Conservation (phyloP, 2,888 invertebrate species). For the Eilema sororculum region DNA sequence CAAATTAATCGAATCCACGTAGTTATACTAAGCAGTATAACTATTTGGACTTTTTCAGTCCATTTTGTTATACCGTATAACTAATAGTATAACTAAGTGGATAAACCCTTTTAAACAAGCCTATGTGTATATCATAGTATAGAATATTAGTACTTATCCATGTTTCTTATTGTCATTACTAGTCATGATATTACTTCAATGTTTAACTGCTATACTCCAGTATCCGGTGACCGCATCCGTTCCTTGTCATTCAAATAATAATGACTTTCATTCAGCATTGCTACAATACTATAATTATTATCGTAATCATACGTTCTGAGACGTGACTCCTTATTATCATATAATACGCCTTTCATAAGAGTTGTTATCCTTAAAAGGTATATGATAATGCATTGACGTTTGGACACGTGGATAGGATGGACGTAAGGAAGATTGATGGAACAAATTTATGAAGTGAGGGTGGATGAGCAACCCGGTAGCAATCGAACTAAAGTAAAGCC, state of each 20-base stretch:
- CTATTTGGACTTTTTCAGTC: no score
- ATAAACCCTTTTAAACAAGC: no score
- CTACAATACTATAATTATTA: slow-evolving; percentile 28
- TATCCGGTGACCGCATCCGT: slow-evolving; percentile 33
- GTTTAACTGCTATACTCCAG: slow-evolving; percentile 9
- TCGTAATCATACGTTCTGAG: slow-evolving; percentile 20
- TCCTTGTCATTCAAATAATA: slow-evolving; percentile 29
- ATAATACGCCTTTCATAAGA: not conserved
- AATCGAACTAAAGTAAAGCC: no score
- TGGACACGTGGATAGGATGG: no score
- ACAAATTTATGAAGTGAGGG: no score
- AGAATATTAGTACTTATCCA: not conserved
- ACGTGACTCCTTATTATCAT: not conserved
- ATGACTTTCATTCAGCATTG: slow-evolving; percentile 23
- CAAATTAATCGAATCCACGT: no score
- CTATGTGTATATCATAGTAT: not conserved
- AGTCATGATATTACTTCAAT: slow-evolving; percentile 7
- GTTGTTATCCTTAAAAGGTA: not conserved
- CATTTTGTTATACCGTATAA: no score
- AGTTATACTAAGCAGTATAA: no score
- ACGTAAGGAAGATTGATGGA: no score
- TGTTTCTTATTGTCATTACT: slow-evolving; percentile 4
- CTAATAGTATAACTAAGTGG: no score
- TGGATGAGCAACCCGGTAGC: no score
- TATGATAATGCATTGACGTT: not conserved